Conservation (phyloP, 1,140 invertebrate genomes). For the Conopomorpha cramerella region DNA sequence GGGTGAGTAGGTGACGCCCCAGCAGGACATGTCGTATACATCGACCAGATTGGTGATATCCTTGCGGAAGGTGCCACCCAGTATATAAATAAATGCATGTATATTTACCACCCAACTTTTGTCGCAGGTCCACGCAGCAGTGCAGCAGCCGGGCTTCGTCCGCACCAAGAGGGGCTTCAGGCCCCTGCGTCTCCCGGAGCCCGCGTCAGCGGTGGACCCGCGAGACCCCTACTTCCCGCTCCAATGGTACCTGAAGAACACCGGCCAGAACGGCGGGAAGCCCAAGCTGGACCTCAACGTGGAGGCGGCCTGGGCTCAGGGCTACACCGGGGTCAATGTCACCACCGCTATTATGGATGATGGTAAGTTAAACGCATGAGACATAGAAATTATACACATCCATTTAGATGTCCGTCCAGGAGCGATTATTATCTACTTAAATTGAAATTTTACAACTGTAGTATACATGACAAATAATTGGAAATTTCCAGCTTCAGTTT, state of each 20-base stretch:
- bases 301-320: slow-evolving; percentile 96
- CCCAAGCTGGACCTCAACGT: slow-evolving; percentile 96
- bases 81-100: no score
- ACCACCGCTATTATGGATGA: slow-evolving; percentile 99
- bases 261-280: slow-evolving; percentile 97
- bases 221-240: slow-evolving; percentile 92
- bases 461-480: no score
- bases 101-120: no score
- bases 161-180: slow-evolving; percentile 86
- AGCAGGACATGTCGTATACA: no score
- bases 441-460: no score
- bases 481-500: no score
- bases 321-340: slow-evolving; percentile 96
- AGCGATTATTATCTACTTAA: no score
- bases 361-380: slow-evolving; percentile 80
- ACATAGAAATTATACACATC: no score
- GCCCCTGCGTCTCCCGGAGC: slow-evolving; percentile 64
- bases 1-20: no score
- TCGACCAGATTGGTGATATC: no score
- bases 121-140: slow-evolving; percentile 80
- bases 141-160: slow-evolving; percentile 90
- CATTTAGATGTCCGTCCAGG: no score
- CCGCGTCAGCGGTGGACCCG: slow-evolving; percentile 69
- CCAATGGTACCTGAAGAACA: slow-evolving; percentile 98
- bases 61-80: no score